These are phyloP conservation scores for Bombus pascuorum DNA, from an alignment of 1,140 invertebrate species.

Conservation along the genomic window DNA sequence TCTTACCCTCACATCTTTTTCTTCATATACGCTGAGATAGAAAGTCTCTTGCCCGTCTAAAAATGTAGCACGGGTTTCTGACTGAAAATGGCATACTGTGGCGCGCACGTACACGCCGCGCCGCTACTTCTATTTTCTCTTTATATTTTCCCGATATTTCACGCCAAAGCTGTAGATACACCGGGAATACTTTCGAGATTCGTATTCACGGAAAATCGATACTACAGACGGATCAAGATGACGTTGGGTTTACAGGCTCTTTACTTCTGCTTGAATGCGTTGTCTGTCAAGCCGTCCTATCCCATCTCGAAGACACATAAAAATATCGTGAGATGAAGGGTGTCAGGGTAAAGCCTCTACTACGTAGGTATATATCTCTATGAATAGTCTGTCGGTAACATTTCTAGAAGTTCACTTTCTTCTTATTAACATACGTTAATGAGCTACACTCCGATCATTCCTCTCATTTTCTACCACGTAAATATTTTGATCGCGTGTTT, in stretches of 20 bases:
- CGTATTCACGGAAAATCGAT: constrained; percentile 52
- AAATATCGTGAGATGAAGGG: constrained; percentile 45
- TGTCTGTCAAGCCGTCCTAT: constrained; percentile 46
- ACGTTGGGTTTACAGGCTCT: constrained; percentile 49
- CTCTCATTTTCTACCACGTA: not conserved
- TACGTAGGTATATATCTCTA: not conserved
- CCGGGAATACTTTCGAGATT: constrained; percentile 45
- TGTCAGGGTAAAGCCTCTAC: not conserved
- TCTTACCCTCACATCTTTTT: not conserved
- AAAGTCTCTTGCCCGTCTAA: not conserved
- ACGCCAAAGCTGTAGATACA: constrained; percentile 36
- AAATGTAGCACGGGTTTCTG: constrained; percentile 17
- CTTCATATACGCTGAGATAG: not conserved
- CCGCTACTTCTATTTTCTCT: constrained; percentile 42
- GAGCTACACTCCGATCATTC: not conserved
- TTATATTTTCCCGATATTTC: constrained; percentile 49
- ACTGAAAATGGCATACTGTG: constrained; percentile 5
- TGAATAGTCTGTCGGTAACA: not conserved
- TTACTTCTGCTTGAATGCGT: constrained; percentile 45
- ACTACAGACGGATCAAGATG: constrained; percentile 49
- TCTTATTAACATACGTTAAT: constrained; percentile 8
- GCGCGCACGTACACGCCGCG: not conserved
- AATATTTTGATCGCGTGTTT: not conserved
- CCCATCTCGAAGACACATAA: constrained; percentile 50
- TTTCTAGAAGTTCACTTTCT: constrained; percentile 17